Percentiles rank a stretch among this genome's conserved stretches.
phyloP scores from a whole-genome alignment of 1,140 invertebrate species.

The Tachypleus tridentatus region DNA sequence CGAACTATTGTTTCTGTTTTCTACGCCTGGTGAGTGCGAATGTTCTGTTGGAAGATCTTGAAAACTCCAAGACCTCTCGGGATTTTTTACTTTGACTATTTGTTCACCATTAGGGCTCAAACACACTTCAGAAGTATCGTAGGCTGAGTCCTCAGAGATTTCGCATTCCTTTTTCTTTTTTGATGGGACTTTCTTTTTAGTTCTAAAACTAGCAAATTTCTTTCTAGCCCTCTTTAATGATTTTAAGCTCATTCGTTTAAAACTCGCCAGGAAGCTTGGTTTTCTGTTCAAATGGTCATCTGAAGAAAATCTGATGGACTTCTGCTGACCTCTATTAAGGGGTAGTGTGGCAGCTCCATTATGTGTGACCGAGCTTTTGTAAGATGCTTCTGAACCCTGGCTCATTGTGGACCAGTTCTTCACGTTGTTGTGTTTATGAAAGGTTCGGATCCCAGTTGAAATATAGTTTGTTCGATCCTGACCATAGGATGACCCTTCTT shows the following conservation, averaged over 20 bases:
- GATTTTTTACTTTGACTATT: neutral
- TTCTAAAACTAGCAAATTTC: too few relatives aligned
- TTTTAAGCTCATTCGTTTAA: conserved; percentile 16
- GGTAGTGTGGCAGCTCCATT: conserved; percentile 7
- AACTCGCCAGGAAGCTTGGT: conserved; percentile 11
- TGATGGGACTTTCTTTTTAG: too few relatives aligned
- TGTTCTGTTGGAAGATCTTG: conserved; percentile 9
- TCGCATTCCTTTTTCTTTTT: conserved; percentile 7
- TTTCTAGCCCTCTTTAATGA: conserved; percentile 15
- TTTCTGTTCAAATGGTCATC: conserved; percentile 9
- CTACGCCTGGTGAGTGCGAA: too few relatives aligned
- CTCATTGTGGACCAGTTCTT: conserved; percentile 16
- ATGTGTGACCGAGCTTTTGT: neutral
- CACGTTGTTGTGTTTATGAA: conserved; percentile 12
- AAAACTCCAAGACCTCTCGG: conserved; percentile 16
- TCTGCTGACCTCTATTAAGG: neutral
- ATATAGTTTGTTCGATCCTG: neutral
- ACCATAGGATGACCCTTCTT: neutral
- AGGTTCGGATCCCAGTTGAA: neutral
- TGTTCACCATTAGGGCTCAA: conserved; percentile 12
- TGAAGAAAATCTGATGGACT: conserved; percentile 17
- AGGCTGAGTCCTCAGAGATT: conserved; percentile 18
- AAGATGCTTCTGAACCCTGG: conserved; percentile 11
- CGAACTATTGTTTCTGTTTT: too few relatives aligned
- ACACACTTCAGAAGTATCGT: conserved; percentile 20